Percentiles rank a stretch among this genome's conserved stretches.
phyloP scores from a whole-genome alignment of 1,140 invertebrate species.

The Bombus confusus region DNA sequence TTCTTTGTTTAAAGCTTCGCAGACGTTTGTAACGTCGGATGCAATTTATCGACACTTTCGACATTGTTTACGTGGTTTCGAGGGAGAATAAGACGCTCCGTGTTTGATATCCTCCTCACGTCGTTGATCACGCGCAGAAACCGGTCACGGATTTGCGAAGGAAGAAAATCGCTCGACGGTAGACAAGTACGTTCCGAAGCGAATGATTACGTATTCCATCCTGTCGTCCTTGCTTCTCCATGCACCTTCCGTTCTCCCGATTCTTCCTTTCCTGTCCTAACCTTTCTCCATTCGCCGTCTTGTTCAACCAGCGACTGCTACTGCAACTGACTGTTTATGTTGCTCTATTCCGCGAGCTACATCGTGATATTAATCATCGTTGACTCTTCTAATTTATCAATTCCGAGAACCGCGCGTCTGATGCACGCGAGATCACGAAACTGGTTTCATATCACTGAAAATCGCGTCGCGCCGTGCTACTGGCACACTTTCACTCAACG shows the following conservation, averaged over 20 bases:
- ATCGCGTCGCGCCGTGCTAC: too few species aligned
- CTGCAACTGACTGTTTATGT: background rate
- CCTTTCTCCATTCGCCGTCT: background rate
- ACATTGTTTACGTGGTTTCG: conserved; percentile 24
- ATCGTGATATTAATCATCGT: background rate
- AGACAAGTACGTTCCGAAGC: conserved; percentile 40
- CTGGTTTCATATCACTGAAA: too few species aligned
- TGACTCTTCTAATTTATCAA: background rate
- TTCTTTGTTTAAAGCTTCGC: background rate
- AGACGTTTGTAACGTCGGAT: background rate
- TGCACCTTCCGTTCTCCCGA: conserved; percentile 22
- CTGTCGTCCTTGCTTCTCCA: conserved; percentile 34
- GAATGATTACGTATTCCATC: conserved; percentile 65
- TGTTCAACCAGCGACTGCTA: background rate
- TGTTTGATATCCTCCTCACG: conserved; percentile 55
- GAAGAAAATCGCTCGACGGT: conserved; percentile 58
- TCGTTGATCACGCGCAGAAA: conserved; percentile 32
- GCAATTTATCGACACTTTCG: conserved; percentile 17
- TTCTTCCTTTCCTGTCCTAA: conserved; percentile 18
- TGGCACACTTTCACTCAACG: too few species aligned
- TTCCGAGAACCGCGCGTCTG: too few species aligned
- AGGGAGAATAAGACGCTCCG: background rate
- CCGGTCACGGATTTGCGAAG: conserved; percentile 54
- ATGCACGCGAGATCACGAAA: too few species aligned
- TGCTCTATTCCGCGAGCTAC: background rate